Base-by-base conservation (phyloP, 2,797 vertebrate species). In the Alca torda region DNA sequence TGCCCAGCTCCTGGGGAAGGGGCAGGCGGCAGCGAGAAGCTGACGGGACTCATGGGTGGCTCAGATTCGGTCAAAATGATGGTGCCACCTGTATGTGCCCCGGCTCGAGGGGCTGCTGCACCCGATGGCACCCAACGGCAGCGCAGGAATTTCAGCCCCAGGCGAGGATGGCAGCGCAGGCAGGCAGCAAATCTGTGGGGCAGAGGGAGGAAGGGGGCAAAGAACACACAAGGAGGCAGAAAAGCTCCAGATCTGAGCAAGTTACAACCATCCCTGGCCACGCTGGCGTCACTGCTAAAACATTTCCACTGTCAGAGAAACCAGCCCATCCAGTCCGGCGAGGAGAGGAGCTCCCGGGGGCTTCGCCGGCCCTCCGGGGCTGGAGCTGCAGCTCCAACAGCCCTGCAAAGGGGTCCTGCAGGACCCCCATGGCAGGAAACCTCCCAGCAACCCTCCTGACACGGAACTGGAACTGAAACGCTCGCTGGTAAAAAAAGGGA, bases 251-350 rank as follows among this genome's bases (percentile, higher is more conserved):
- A 88, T 91, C 61, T 15, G 59, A 90, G 93, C 93, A 92, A 95
- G 96, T 95, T 57, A 46, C 82, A 91, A 94, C 90, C 75, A 93
- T 68, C 95, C 70, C 67, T 94, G 93, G 95, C 69, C 94, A 75
- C 0, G 23, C 79, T 95, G 82, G 93, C 94, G 91, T 97, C 94
- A 95, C 95, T 82, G 84, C 82, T 75, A 43, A 96, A 96, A 84
- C 94, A 96, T 95, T 91, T 91, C 87, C 92, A 83, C 73, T 61
- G 26, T 93, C 53, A 51, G 85, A 93, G 92, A 92, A 96, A 97
- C 95, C 95, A 95, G 96, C 94, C 87, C 91, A 46, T 51, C 96
- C 94, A 95, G 96, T 96, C 95, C 89, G 46, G 93, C 25, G 1
- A 74, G 96, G 57, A 79, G 51, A 84, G 65, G 82, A 95, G 82